Evolutionary conservation across 2,888 invertebrate species (phyloP).

Genomic region (Agrotis clavis): DNA sequence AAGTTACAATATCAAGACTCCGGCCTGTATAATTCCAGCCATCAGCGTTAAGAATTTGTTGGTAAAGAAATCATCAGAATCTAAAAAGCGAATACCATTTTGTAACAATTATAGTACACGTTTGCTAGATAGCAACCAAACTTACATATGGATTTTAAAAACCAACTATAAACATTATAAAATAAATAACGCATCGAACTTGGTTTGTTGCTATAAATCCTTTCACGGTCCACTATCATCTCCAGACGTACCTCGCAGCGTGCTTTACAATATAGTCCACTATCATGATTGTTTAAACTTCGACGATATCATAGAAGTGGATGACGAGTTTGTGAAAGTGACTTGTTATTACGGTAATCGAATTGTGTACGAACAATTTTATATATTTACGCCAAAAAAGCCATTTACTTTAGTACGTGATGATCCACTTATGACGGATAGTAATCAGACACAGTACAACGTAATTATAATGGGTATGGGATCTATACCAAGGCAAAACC

Average conservation of each 20-base stretch:
- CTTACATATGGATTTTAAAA: conserved; percentile 85
- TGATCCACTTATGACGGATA: conserved; percentile 40
- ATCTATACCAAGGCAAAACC: conserved; percentile 95
- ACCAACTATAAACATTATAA: conserved; percentile 68
- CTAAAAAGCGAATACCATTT: neutral
- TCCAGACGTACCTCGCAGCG: neutral
- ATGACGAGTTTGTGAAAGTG: conserved; percentile 93
- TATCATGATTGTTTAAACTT: conserved; percentile 86
- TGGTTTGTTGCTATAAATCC: conserved; percentile 91
- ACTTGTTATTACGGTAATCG: conserved; percentile 87
- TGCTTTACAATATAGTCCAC: conserved; percentile 59
- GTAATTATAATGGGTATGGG: conserved; percentile 95
- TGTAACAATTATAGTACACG: conserved; percentile 60
- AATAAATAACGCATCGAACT: conserved; percentile 71
- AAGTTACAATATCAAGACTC: conserved; percentile 87
- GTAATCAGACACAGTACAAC: conserved; percentile 84
- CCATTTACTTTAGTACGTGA: conserved; percentile 57
- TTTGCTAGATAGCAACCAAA: conserved; percentile 84
- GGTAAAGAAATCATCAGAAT: conserved; percentile 3
- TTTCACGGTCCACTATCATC: conserved; percentile 81
- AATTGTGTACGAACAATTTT: conserved; percentile 92
- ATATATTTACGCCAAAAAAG: conserved; percentile 90
- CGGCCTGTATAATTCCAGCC: conserved; percentile 92
- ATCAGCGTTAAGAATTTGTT: conserved; percentile 88
- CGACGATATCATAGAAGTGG: conserved; percentile 75